Conservation (phyloP, 1,140 invertebrate species). For the Leptoteleia sp. region DNA sequence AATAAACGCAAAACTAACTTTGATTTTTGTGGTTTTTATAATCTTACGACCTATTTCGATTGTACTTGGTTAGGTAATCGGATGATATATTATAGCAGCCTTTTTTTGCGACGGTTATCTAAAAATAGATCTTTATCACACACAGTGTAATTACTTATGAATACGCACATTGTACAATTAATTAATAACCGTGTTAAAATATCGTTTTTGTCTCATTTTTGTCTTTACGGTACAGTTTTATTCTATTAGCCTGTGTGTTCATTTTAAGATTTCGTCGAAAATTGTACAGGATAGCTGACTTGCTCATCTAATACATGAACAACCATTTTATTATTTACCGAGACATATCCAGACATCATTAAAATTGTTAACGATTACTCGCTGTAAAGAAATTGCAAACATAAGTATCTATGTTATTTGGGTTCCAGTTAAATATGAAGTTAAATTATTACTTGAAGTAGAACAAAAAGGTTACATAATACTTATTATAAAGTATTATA, state of each 20-base stretch:
- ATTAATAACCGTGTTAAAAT: conserved; percentile 62
- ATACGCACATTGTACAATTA: conserved; percentile 48
- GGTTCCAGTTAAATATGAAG: conserved; percentile 15
- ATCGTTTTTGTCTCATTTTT: conserved; percentile 31
- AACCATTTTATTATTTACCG: conserved; percentile 4
- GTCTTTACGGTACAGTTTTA: conserved; percentile 35
- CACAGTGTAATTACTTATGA: conserved; percentile 57
- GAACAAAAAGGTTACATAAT: too few species aligned
- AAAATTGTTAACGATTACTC: conserved; percentile 13
- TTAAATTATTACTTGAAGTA: too few species aligned
- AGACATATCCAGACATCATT: conserved; percentile 31
- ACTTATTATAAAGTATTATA: too few species aligned
- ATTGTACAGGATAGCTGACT: conserved; percentile 29
- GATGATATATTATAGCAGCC: conserved; percentile 64
- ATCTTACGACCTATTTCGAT: conserved; percentile 64
- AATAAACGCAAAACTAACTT: conserved; percentile 22
- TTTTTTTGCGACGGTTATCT: conserved; percentile 61
- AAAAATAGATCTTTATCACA: conserved; percentile 67
- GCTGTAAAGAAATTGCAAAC: conserved; percentile 21
- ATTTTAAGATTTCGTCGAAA: conserved; percentile 29
- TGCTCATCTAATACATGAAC: conserved; percentile 13
- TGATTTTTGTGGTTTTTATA: conserved; percentile 32
- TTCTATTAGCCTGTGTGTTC: conserved; percentile 13
- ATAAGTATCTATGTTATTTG: neutral
- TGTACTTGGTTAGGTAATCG: conserved; percentile 65